phyloP scores from a whole-genome alignment of 2,888 invertebrate species.

The Apotomis turbidana region DNA sequence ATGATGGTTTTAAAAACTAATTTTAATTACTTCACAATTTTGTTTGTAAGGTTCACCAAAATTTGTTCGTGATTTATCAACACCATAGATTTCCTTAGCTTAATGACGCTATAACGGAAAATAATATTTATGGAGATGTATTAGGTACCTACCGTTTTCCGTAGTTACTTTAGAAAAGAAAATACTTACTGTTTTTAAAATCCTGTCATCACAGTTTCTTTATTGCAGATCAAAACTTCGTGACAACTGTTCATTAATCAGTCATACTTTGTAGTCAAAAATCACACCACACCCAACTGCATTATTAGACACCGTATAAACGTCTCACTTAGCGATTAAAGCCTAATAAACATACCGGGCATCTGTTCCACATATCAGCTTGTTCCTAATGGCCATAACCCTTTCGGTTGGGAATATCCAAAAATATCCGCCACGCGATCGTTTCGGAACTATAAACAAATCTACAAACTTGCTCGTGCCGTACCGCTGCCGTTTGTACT shows the following conservation, averaged over 20 bases:
- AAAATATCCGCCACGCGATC: conserved; percentile 40
- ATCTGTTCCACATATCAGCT: conserved; percentile 62
- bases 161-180: no score
- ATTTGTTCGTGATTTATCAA: neutral
- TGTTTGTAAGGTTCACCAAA: neutral
- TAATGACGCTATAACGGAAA: no score
- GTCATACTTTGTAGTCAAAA: neutral
- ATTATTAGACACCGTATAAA: conserved; percentile 34
- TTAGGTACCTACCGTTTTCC: no score
- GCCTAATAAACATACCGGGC: conserved; percentile 63
- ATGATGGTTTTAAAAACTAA: neutral
- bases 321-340: conserved; percentile 58
- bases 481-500: conserved; percentile 6
- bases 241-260: no score
- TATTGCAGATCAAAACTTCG: no score
- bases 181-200: no score
- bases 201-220: no score
- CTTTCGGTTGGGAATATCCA: conserved; percentile 45
- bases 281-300: neutral
- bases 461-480: conserved; percentile 47
- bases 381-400: conserved; percentile 54
- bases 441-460: conserved; percentile 44
- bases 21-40: neutral
- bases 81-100: no score
- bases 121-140: no score